A percentile compares a stretch with the other conserved stretches of the same genome.
phyloP scores from a whole-genome alignment of 1,140 invertebrate species.

The Papilio dardanus region DNA sequence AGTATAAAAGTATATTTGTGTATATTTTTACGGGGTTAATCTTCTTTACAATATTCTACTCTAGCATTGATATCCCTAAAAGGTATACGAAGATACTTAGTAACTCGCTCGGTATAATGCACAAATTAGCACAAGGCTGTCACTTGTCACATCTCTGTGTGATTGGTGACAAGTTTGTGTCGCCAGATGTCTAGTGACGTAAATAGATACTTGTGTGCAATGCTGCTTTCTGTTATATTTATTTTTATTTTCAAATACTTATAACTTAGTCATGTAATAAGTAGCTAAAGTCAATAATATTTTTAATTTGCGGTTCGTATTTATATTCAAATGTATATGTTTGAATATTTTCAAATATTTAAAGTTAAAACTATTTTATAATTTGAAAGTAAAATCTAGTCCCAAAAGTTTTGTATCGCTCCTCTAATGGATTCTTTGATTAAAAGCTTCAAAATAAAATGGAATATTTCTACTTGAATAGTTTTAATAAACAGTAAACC shows the following conservation, averaged over 20 bases:
- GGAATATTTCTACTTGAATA: not conserved
- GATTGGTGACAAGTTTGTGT: slow-evolving; percentile 40
- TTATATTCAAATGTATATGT: no score
- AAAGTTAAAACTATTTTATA: not conserved
- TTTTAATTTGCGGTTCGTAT: no score
- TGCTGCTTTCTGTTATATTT: not conserved
- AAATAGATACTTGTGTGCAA: slow-evolving; percentile 14
- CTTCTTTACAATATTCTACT: not conserved
- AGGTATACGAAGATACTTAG: slow-evolving; percentile 10
- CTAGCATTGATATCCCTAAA: not conserved
- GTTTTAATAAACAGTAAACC: not conserved
- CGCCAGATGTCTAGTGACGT: slow-evolving; percentile 23
- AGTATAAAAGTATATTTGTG: no score
- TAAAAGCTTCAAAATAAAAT: not conserved
- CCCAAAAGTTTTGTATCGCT: not conserved
- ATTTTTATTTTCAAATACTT: not conserved
- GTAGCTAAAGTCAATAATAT: no score
- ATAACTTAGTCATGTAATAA: no score
- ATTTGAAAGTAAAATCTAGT: not conserved
- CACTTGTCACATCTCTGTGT: slow-evolving; percentile 45
- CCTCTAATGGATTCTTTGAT: not conserved
- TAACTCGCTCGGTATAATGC: slow-evolving; percentile 18
- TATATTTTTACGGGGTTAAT: no score
- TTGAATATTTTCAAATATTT: not conserved
- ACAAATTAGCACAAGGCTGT: slow-evolving; percentile 52